Conservation (phyloP, 1,140 invertebrate genomes). For the Rhopalosiphum maidis region DNA sequence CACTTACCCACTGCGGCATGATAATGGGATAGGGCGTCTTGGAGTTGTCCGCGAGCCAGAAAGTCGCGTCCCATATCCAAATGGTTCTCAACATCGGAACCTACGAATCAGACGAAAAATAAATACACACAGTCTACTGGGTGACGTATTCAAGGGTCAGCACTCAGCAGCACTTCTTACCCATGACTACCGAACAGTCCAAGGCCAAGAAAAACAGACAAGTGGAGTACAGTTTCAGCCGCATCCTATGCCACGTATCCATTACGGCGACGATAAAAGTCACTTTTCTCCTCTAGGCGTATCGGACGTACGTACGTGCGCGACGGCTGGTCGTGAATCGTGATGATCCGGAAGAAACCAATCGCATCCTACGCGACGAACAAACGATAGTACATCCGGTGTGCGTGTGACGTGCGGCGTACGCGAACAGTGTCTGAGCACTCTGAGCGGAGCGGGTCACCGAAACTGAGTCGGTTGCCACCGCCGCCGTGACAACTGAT, state of each 20-base stretch:
- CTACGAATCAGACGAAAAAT: constrained; percentile 62
- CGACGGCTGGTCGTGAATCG: background rate
- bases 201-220: constrained; percentile 52
- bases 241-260: constrained; percentile 44
- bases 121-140: background rate
- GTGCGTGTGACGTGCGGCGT: background rate
- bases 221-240: constrained; percentile 36
- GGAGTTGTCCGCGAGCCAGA: constrained; percentile 87
- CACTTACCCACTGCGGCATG: constrained; percentile 94
- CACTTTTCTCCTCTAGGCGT: background rate
- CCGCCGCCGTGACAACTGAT: background rate
- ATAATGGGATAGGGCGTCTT: constrained; percentile 96
- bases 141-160: background rate
- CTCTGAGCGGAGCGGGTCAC: background rate
- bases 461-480: background rate
- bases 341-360: background rate
- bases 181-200: background rate
- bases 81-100: constrained; percentile 87
- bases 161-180: background rate
- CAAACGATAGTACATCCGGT: background rate
- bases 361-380: constrained; percentile 28
- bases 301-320: background rate
- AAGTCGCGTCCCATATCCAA: constrained; percentile 91
- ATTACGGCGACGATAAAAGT: background rate
- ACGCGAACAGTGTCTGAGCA: background rate